A percentile compares a stretch with the other conserved stretches of the same genome.
phyloP scores from a whole-genome alignment of 2,113 vertebrate genomes.

The Stigmatopora argus region DNA sequence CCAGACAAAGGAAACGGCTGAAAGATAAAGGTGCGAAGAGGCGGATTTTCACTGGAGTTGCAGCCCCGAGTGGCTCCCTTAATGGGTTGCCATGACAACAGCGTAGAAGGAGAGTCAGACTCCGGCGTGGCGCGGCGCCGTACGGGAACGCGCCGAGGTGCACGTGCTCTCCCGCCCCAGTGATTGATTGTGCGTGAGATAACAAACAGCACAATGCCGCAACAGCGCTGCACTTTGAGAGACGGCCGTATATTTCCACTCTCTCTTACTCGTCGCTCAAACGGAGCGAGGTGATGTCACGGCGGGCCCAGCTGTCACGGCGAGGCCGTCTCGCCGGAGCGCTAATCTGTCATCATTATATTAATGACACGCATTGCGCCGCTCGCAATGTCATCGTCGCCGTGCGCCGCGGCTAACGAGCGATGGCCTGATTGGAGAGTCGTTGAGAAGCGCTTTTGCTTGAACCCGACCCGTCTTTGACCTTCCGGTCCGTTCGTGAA shows the following conservation, averaged over 20 bases:
- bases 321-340: slow-evolving; percentile 50
- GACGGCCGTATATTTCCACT: slow-evolving; percentile 17
- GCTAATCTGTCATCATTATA: slow-evolving; percentile 72
- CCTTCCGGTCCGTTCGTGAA: too few species aligned
- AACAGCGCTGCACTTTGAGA: slow-evolving; percentile 31
- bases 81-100: slow-evolving; percentile 78
- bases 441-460: slow-evolving; percentile 75
- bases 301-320: slow-evolving; percentile 56
- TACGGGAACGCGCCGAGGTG: slow-evolving; percentile 17
- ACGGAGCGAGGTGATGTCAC: slow-evolving; percentile 57
- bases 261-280: slow-evolving; percentile 16
- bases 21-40: slow-evolving; percentile 39
- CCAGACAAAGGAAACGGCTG: slow-evolving; percentile 46
- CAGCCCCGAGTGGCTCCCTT: slow-evolving; percentile 69
- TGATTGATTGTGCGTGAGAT: slow-evolving; percentile 50
- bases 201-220: slow-evolving; percentile 24
- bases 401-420: slow-evolving; percentile 68
- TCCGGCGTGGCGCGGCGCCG: slow-evolving; percentile 38
- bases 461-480: slow-evolving; percentile 50
- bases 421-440: slow-evolving; percentile 70
- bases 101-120: slow-evolving; percentile 64
- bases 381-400: slow-evolving; percentile 65
- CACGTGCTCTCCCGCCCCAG: slow-evolving; percentile 27
- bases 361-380: slow-evolving; percentile 62
- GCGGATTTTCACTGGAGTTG: slow-evolving; percentile 66